Evolutionary conservation across 2,113 vertebrate species (phyloP).

Genomic region (Mastomys natalensis): DNA sequence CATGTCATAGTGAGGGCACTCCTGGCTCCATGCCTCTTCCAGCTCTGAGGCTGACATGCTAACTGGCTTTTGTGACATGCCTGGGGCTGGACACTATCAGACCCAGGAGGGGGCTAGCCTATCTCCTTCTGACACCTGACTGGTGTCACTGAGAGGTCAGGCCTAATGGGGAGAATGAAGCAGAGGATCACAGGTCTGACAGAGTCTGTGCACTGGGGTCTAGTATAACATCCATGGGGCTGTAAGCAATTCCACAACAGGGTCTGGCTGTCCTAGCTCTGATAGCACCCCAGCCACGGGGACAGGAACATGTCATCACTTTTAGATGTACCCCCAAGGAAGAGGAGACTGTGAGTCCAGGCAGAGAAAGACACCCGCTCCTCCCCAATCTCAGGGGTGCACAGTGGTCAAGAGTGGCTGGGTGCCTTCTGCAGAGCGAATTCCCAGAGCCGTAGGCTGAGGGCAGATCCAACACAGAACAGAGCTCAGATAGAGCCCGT

Average conservation of each 20-base stretch:
- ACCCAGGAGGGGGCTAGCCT: neutral
- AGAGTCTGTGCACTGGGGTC: too few relatives aligned
- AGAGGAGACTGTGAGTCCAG: neutral
- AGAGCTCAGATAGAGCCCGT: neutral
- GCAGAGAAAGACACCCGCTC: neutral
- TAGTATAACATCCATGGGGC: neutral
- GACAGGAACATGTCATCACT: too few relatives aligned
- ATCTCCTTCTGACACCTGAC: neutral
- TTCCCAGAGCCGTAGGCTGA: neutral
- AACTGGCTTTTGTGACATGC: neutral
- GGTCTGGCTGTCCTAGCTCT: fast-evolving
- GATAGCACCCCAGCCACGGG: neutral
- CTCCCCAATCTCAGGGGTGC: fast-evolving
- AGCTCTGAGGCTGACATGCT: neutral
- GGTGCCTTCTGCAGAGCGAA: neutral
- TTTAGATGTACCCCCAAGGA: fast-evolving
- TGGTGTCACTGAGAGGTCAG: neutral
- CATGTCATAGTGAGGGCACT: fast-evolving
- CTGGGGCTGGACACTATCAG: neutral
- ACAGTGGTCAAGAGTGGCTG: neutral
- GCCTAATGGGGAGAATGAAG: neutral
- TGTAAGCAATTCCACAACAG: fast-evolving
- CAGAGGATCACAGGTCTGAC: neutral
- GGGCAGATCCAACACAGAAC: slow-evolving; percentile 45
- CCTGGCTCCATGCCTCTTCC: neutral